phyloP scores from a whole-genome alignment of 2,888 invertebrate genomes.

The Acanthopleura granulata region DNA sequence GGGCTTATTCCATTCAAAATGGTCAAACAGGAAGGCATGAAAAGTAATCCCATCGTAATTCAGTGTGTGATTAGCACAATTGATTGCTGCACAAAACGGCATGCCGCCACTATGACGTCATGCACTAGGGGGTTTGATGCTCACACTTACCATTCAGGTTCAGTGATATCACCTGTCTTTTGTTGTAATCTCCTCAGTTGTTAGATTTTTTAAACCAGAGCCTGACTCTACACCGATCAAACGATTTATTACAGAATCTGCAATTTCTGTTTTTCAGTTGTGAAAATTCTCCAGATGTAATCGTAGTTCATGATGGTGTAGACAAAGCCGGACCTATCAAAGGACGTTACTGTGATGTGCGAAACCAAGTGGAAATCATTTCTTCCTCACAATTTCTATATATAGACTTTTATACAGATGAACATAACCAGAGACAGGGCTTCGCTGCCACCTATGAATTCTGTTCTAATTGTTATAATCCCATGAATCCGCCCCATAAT shows the following conservation, averaged over 20 bases:
- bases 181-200: too few relatives aligned
- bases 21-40: too few relatives aligned
- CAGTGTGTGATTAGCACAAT: too few relatives aligned
- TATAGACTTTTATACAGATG: constrained; percentile 52
- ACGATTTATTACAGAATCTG: neutral
- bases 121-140: too few relatives aligned
- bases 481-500: constrained; percentile 9
- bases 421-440: constrained; percentile 46
- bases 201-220: too few relatives aligned
- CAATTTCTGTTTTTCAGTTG: constrained; percentile 40
- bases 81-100: too few relatives aligned
- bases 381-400: constrained; percentile 49
- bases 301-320: constrained; percentile 52
- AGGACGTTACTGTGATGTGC: constrained; percentile 47
- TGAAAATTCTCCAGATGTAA: constrained; percentile 44
- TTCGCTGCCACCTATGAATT: constrained; percentile 54
- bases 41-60: too few relatives aligned
- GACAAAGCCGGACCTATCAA: constrained; percentile 40
- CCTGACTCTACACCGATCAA: too few relatives aligned
- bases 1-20: too few relatives aligned
- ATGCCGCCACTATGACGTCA: too few relatives aligned
- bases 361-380: constrained; percentile 43
- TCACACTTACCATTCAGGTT: too few relatives aligned
- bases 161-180: too few relatives aligned
- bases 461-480: constrained; percentile 27